phyloP scores from a whole-genome alignment of 1,140 invertebrate genomes.

The Pomacea maculata region DNA sequence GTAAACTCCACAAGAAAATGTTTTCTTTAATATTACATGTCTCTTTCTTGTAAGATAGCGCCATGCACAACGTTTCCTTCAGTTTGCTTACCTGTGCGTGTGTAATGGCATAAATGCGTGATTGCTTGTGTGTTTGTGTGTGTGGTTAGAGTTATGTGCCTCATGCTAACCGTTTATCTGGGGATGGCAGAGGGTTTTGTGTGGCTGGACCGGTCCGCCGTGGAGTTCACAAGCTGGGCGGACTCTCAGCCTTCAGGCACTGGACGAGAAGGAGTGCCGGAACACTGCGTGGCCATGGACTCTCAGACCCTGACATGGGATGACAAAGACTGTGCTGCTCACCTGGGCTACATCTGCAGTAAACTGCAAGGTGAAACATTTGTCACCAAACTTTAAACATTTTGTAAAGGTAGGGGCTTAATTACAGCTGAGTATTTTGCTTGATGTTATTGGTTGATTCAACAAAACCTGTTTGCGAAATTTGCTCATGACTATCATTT shows the following conservation, averaged over 20 bases:
- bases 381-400: not conserved
- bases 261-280: constrained; percentile 25
- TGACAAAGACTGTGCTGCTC: constrained; percentile 34
- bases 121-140: not conserved
- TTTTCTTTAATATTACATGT: not conserved
- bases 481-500: not conserved
- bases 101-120: not conserved
- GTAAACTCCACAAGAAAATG: not conserved
- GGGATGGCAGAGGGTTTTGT: constrained; percentile 29
- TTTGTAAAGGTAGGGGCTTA: too few relatives aligned
- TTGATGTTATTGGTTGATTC: too few relatives aligned
- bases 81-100: not conserved
- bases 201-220: constrained; percentile 40
- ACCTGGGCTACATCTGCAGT: constrained; percentile 49
- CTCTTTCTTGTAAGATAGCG: not conserved
- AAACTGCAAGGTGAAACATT: constrained; percentile 32
- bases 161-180: too few relatives aligned
- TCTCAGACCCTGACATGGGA: constrained; percentile 32
- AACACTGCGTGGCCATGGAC: constrained; percentile 43
- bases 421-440: too few relatives aligned
- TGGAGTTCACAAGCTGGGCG: constrained; percentile 42
- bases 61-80: not conserved
- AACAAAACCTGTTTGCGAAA: too few relatives aligned
- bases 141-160: not conserved
- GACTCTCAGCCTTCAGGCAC: constrained; percentile 35